Percentiles rank a stretch among this genome's conserved stretches.
phyloP scores from a whole-genome alignment of 2,888 invertebrate genomes.

The Parnassius orleans region DNA sequence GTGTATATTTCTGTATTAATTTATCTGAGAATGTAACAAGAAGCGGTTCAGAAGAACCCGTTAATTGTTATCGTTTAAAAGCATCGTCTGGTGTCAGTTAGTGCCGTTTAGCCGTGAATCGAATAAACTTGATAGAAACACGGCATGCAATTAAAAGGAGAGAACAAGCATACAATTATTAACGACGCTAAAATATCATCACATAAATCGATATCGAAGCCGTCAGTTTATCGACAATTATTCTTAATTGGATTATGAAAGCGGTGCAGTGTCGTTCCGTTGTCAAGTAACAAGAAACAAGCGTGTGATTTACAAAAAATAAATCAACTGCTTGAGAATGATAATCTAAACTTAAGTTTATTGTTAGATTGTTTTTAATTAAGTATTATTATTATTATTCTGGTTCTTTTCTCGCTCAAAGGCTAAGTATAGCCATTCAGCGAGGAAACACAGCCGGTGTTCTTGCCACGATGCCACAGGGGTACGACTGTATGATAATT shows the following conservation, averaged over 20 bases:
- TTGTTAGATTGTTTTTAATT: neutral
- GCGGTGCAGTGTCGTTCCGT: slow-evolving; percentile 54
- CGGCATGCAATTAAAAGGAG: slow-evolving; percentile 73
- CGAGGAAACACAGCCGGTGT: too few relatives aligned
- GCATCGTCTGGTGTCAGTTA: slow-evolving; percentile 29
- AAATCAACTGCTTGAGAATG: neutral
- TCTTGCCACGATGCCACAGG: too few relatives aligned
- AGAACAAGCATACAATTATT: slow-evolving; percentile 81
- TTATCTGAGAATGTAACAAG: neutral
- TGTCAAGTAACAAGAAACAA: slow-evolving; percentile 36
- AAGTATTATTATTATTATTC: too few relatives aligned
- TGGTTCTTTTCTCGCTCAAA: too few relatives aligned
- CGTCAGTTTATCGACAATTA: slow-evolving; percentile 81
- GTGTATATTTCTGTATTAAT: too few relatives aligned
- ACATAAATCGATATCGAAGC: slow-evolving; percentile 76
- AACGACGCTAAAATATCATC: slow-evolving; percentile 79
- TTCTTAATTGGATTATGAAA: slow-evolving; percentile 81
- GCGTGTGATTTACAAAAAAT: slow-evolving; percentile 28
- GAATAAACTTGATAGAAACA: slow-evolving; percentile 70
- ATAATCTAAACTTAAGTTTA: neutral
- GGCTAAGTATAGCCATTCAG: too few relatives aligned
- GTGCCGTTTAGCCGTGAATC: slow-evolving; percentile 55
- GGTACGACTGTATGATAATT: too few relatives aligned
- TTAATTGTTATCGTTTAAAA: slow-evolving; percentile 11
- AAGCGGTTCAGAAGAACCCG: slow-evolving; percentile 1